Evolutionary conservation across 2,797 vertebrate genomes (phyloP).

Genomic region (Enteromius viviparus): DNA sequence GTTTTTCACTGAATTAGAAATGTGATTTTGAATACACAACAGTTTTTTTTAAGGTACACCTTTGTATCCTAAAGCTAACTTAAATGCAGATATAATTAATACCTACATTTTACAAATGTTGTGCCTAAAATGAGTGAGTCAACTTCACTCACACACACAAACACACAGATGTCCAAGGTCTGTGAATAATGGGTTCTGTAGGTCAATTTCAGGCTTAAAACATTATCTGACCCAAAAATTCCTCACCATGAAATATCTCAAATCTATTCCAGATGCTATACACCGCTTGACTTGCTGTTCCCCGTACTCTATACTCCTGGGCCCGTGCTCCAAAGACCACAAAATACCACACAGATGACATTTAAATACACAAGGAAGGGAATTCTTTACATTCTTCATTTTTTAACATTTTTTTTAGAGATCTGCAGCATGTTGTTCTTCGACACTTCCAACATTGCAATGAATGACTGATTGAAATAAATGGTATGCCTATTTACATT

Average conservation of each 20-base stretch:
- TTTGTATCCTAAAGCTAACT: neutral
- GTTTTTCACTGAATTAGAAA: neutral
- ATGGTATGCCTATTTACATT: neutral
- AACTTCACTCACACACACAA: too few relatives aligned
- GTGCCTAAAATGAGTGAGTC: neutral
- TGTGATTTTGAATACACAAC: neutral
- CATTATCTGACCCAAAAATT: conserved; percentile 36
- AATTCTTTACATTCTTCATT: neutral
- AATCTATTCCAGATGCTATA: conserved; percentile 55
- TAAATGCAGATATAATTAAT: neutral
- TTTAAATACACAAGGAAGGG: neutral
- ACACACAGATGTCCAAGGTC: neutral
- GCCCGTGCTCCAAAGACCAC: neutral
- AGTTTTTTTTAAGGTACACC: neutral
- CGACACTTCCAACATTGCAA: neutral
- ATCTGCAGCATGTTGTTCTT: neutral
- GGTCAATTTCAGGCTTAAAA: conserved; percentile 19
- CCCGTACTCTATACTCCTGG: neutral
- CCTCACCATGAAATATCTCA: conserved; percentile 21
- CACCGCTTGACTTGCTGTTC: conserved; percentile 37
- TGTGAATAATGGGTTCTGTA: conserved; percentile 5
- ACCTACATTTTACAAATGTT: neutral
- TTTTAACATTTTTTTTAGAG: neutral
- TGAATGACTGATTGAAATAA: neutral
- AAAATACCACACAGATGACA: neutral